Evolutionary conservation across 2,113 vertebrate genomes (phyloP).

Genomic region (Ardeotis arabs): DNA sequence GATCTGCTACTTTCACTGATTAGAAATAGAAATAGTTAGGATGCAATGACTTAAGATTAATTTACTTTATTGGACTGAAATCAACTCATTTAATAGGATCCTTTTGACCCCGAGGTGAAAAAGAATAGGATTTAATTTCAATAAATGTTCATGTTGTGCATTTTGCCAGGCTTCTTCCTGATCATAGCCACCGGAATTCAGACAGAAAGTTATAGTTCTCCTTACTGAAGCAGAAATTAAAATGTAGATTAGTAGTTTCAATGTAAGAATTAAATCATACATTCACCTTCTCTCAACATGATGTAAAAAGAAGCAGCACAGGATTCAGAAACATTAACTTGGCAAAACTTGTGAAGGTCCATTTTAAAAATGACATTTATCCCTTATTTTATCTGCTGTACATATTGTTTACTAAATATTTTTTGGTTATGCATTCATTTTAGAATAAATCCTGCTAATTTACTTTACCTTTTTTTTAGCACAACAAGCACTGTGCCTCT

Average conservation of each 20-base stretch:
- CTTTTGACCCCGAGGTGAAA: accelerated
- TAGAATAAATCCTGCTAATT: not conserved
- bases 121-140: not conserved
- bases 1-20: not conserved
- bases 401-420: not conserved
- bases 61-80: not conserved
- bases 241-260: not conserved
- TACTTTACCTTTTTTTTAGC: not conserved
- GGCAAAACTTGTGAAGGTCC: not conserved
- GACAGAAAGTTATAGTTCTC: not conserved
- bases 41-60: not conserved
- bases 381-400: not conserved
- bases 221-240: not conserved
- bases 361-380: not conserved
- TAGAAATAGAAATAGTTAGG: not conserved
- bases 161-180: not conserved
- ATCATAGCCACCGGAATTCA: not conserved
- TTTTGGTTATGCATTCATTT: not conserved
- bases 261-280: not conserved
- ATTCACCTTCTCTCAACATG: not conserved
- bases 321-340: not conserved
- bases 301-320: not conserved
- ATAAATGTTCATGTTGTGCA: not conserved
- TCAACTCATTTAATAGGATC: not conserved
- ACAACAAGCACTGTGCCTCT: not conserved